Evolutionary conservation across 2,797 vertebrate species (phyloP).

Genomic region (Acanthis flammea): DNA sequence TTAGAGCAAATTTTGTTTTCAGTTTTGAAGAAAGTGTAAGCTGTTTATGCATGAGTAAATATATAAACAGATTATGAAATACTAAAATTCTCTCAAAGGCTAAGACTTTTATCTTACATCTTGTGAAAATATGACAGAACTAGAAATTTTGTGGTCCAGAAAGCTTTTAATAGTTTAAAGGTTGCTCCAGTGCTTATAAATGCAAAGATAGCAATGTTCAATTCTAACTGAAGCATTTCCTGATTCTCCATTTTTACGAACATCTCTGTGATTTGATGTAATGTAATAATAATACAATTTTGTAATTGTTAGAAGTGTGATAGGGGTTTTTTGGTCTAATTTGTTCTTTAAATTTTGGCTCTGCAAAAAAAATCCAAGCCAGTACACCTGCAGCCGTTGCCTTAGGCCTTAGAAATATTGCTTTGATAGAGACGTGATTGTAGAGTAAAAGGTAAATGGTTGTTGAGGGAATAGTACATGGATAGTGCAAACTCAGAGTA

Average conservation of each 20-base stretch:
- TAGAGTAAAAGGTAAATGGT: slow-evolving; percentile 48
- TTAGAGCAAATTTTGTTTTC: not conserved
- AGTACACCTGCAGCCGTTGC: slow-evolving; percentile 49
- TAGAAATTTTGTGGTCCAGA: slow-evolving; percentile 36
- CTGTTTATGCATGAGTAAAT: not conserved
- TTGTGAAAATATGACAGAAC: slow-evolving; percentile 39
- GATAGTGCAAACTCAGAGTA: not conserved
- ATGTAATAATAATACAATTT: not conserved
- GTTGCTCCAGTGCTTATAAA: not conserved
- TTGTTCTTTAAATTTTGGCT: slow-evolving; percentile 33
- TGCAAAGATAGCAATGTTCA: not conserved
- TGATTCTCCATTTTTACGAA: not conserved
- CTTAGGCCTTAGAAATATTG: slow-evolving; percentile 55
- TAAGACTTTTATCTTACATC: slow-evolving; percentile 22
- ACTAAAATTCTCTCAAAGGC: not conserved
- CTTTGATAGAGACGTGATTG: slow-evolving; percentile 51
- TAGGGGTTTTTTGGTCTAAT: not conserved
- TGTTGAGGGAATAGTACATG: slow-evolving; percentile 49
- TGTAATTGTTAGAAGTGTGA: not conserved
- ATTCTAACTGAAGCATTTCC: slow-evolving; percentile 20
- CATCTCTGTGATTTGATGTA: not conserved
- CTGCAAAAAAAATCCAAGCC: not conserved
- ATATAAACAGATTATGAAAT: not conserved
- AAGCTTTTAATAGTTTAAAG: slow-evolving; percentile 24
- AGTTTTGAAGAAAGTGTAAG: not conserved